phyloP scores from a whole-genome alignment of 2,888 invertebrate genomes.

The Himalopsyche japonica region DNA sequence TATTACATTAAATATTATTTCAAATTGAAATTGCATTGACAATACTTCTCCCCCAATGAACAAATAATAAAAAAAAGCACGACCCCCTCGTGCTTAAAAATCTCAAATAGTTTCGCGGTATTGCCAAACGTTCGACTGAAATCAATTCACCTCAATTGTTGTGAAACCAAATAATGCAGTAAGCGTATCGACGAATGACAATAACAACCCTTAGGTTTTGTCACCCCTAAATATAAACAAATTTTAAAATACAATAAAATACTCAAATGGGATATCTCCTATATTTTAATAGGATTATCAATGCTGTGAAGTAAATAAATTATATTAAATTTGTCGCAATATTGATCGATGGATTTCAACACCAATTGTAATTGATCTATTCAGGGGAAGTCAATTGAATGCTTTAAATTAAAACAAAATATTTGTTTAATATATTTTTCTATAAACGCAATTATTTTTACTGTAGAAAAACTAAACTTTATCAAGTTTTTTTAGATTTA shows the following conservation, averaged over 20 bases:
- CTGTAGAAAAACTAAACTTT: too few species aligned
- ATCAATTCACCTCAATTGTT: not conserved
- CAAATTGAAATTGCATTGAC: not conserved
- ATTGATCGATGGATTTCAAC: slow-evolving; percentile 25
- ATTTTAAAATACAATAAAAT: not conserved
- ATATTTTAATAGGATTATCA: not conserved
- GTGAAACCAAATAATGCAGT: not conserved
- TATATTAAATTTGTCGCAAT: slow-evolving; percentile 13
- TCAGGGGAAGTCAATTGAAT: not conserved
- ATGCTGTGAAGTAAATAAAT: not conserved
- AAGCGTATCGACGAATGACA: not conserved
- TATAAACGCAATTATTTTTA: too few species aligned
- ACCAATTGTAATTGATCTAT: not conserved
- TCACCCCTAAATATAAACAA: not conserved
- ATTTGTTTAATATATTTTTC: too few species aligned
- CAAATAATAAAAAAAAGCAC: not conserved
- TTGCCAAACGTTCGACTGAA: not conserved
- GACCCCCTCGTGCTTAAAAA: not conserved
- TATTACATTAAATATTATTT: too few species aligned
- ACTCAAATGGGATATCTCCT: not conserved
- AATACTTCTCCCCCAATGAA: not conserved
- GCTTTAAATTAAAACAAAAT: not conserved
- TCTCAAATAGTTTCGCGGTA: not conserved
- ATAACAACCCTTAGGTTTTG: not conserved
- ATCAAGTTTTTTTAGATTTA: too few species aligned